phyloP scores from a whole-genome alignment of 2,888 invertebrate genomes.

The Stomorhina lunata region DNA sequence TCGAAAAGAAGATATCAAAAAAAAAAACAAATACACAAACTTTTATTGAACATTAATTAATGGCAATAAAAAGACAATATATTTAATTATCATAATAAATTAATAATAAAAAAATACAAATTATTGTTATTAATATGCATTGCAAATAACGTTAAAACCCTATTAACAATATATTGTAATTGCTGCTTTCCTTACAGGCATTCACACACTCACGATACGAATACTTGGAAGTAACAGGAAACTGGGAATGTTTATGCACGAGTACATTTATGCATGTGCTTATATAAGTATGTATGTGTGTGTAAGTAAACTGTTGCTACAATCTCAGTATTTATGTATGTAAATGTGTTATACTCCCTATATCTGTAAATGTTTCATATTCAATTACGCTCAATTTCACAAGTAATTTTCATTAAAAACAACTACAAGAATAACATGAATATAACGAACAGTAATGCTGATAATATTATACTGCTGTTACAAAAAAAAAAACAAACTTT shows the following conservation, averaged over 20 bases:
- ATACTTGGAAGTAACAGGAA: background rate
- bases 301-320: too few species aligned
- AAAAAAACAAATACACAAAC: background rate
- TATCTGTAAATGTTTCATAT: constrained; percentile 48
- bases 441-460: constrained; percentile 15
- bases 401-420: constrained; percentile 47
- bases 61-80: constrained; percentile 24
- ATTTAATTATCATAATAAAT: constrained; percentile 43
- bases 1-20: background rate
- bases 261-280: background rate
- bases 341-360: too few species aligned
- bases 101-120: too few species aligned
- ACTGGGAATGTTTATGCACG: background rate
- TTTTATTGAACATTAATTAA: constrained; percentile 12
- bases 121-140: constrained; percentile 18
- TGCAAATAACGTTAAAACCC: constrained; percentile 29
- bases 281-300: background rate
- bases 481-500: background rate
- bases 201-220: background rate
- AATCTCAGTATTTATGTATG: too few species aligned
- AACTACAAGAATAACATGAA: constrained; percentile 15
- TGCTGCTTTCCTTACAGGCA: constrained; percentile 13
- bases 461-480: constrained; percentile 29
- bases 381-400: constrained; percentile 48
- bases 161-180: constrained; percentile 41